These are phyloP conservation scores for Phoeniculus purpureus DNA, from an alignment of 2,797 vertebrate genomes.

Conservation along the genomic window DNA sequence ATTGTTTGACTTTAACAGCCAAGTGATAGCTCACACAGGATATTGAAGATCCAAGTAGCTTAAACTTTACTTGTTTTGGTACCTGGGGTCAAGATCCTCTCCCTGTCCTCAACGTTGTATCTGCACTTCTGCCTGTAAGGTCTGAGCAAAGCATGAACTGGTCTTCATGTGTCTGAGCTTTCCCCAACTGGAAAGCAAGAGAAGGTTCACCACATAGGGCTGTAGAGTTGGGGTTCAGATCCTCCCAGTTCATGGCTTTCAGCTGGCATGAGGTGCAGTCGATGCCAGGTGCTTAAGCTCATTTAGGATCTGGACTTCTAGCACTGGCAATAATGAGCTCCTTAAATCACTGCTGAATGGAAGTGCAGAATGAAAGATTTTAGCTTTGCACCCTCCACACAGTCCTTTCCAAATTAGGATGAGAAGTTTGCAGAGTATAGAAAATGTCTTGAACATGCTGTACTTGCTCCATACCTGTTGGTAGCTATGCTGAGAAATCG, in stretches of 20 bases:
- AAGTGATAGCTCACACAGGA: neutral
- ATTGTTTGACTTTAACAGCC: neutral
- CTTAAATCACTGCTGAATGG: neutral
- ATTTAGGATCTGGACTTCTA: neutral
- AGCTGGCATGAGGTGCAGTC: neutral
- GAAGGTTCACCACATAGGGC: neutral
- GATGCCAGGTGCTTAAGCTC: neutral
- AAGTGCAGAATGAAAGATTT: neutral
- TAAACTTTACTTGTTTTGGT: neutral
- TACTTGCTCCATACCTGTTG: neutral
- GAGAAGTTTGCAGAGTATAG: neutral
- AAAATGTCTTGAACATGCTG: neutral
- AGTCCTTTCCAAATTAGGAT: neutral
- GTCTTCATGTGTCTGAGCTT: neutral
- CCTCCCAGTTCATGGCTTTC: neutral
- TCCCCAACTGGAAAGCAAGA: neutral
- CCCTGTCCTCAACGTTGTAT: rapidly evolving
- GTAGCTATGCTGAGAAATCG: neutral
- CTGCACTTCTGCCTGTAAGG: neutral
- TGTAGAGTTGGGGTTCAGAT: neutral
- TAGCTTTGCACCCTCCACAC: neutral
- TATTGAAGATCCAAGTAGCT: neutral
- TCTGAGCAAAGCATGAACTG: neutral
- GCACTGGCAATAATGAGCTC: neutral
- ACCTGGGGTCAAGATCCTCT: neutral